Conservation (phyloP, 2,113 vertebrate species). For the Camelus dromedarius region DNA sequence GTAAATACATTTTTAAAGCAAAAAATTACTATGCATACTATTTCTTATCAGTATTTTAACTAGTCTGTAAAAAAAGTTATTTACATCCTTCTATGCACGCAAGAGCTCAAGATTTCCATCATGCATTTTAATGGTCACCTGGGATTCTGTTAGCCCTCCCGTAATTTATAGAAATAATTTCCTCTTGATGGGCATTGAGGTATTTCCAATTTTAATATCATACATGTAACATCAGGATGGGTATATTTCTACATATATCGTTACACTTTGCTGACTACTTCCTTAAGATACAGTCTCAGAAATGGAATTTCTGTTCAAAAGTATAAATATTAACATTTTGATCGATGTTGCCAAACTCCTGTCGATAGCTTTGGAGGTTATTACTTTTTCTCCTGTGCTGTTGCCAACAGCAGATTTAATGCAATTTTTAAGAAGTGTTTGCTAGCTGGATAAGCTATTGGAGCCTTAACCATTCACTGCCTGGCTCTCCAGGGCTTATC, state of each 20-base stretch:
- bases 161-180: neutral
- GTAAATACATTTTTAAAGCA: neutral
- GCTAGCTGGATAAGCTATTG: neutral
- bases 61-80: neutral
- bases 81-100: neutral
- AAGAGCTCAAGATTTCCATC: neutral
- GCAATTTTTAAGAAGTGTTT: neutral
- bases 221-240: neutral
- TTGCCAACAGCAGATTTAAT: neutral
- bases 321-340: neutral
- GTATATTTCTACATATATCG: neutral
- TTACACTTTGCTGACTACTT: neutral
- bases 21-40: neutral
- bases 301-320: neutral
- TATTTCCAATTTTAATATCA: neutral
- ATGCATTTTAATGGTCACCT: neutral
- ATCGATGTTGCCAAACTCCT: neutral
- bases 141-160: neutral
- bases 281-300: neutral
- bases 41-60: neutral
- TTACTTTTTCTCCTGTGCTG: neutral
- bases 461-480: neutral
- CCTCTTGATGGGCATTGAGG: neutral
- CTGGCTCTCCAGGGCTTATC: neutral
- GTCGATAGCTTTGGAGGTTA: neutral